Evolutionary conservation across 2,113 vertebrate species (phyloP), one percentile per base, ranked within the genome.

Genomic region (Cariama cristata): DNA sequence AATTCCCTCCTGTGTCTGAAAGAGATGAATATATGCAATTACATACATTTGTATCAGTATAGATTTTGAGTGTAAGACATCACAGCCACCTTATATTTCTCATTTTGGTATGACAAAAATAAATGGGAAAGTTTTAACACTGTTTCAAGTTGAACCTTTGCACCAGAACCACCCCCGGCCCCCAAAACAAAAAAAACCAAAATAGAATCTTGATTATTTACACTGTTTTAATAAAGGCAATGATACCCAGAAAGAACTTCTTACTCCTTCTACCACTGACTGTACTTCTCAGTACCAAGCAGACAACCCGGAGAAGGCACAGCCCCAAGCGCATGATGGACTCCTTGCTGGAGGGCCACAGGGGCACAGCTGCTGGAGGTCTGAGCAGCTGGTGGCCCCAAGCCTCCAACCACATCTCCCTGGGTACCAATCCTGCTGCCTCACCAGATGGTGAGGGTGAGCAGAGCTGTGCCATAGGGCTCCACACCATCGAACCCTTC

Each of bases 281-380:
- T 59, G 28, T 14, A 33, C 49, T 6, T 52, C 63, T 73, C 35
- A 47, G 53, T 7, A 11, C 12, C 15, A 27, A 42, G 55, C 40
- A 86, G 62, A 6, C 3, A 30, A 23, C 28, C 12, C 0, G 0
- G 35, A 16, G 44, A 14, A 64, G 79, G 45, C 66, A 80, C 1
- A 0, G 73, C 11, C 21, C 53, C 14, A 3, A 10, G 44, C 14
- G 59, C 42, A 8, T 0, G 0, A 35, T 1, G 30, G 35, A 30
- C 18, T 32, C 45, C 38, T 77, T 72, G 72, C 47, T 87, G 67
- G 60, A 66, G n/a, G 26, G n/a, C 53, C 68, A 49, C 47, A 68
- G 59, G 24, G 28, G 22, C 64, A 77, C 59, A 62, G 74, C 62
- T 85, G 82, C 69, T 58, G 30, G 5, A 82, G 30, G 16, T 53